phyloP scores from a whole-genome alignment of 2,113 vertebrate genomes.

The Tympanuchus pallidicinctus region DNA sequence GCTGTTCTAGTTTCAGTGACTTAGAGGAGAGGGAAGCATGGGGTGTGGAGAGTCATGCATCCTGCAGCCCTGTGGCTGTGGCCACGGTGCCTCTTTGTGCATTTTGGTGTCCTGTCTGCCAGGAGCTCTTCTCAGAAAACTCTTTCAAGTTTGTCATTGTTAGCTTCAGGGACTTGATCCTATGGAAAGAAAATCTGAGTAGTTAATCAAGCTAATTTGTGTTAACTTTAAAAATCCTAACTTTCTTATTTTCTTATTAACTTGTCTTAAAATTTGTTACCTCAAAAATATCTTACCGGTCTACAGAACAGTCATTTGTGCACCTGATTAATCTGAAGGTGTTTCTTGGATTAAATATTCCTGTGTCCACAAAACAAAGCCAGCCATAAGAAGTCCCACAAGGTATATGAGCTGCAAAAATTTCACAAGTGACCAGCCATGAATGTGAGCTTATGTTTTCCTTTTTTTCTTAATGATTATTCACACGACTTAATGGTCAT shows the following conservation, averaged over 20 bases:
- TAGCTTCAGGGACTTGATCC: not conserved
- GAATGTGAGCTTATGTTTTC: not conserved
- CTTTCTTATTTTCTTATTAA: not conserved
- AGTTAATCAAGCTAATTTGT: constrained; percentile 6
- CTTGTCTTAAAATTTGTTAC: not conserved
- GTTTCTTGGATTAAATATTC: not conserved
- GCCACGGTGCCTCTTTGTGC: not conserved
- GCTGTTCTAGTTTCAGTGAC: not conserved
- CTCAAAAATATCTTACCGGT: not conserved
- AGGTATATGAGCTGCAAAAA: not conserved
- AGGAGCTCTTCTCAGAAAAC: not conserved
- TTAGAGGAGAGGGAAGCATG: not conserved
- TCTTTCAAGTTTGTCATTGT: not conserved
- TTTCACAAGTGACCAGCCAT: not conserved
- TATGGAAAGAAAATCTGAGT: not conserved
- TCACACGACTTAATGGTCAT: not conserved
- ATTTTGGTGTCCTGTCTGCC: not conserved
- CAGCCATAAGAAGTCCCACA: not conserved
- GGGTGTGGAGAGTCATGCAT: not conserved
- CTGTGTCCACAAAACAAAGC: not conserved
- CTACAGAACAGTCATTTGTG: not conserved
- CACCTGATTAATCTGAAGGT: not conserved
- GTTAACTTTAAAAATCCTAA: not conserved
- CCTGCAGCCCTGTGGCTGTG: not conserved
- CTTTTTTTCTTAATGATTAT: not conserved